These are phyloP conservation scores for Agonopterix subpropinquella DNA, from an alignment of 2,888 invertebrate species.

Conservation along the genomic window DNA sequence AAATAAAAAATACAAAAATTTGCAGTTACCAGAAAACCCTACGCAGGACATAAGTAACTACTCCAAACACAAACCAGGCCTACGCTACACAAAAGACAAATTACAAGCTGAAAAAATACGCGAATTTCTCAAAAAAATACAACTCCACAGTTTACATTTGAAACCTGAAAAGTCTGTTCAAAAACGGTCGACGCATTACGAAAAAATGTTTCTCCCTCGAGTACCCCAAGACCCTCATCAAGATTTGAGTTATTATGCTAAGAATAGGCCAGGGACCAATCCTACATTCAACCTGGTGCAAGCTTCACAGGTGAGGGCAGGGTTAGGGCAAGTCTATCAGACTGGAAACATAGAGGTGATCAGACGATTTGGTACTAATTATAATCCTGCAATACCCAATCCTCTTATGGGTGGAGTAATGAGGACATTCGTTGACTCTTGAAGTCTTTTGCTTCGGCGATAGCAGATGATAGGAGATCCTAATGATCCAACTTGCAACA, in stretches of 20 bases:
- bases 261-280: conserved; percentile 36
- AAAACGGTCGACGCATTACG: conserved; percentile 14
- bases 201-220: conserved; percentile 25
- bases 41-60: conserved; percentile 23
- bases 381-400: conserved; percentile 33
- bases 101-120: conserved; percentile 20
- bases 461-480: too few species aligned
- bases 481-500: too few species aligned
- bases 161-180: conserved; percentile 12
- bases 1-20: background rate
- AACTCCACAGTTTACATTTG: conserved; percentile 10
- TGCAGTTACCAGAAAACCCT: conserved; percentile 22
- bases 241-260: conserved; percentile 49
- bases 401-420: conserved; percentile 22
- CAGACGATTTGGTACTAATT: conserved; percentile 42
- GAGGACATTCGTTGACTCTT: conserved; percentile 18
- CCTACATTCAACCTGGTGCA: conserved; percentile 25
- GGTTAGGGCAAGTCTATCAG: conserved; percentile 33
- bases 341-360: conserved; percentile 41
- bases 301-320: conserved; percentile 30
- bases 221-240: conserved; percentile 30
- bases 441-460: background rate
- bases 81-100: conserved; percentile 21
- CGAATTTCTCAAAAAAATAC: conserved; percentile 23
- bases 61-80: conserved; percentile 20